Conservation (phyloP, 2,113 vertebrate genomes). For the Ptilorrhoa leucosticta region DNA sequence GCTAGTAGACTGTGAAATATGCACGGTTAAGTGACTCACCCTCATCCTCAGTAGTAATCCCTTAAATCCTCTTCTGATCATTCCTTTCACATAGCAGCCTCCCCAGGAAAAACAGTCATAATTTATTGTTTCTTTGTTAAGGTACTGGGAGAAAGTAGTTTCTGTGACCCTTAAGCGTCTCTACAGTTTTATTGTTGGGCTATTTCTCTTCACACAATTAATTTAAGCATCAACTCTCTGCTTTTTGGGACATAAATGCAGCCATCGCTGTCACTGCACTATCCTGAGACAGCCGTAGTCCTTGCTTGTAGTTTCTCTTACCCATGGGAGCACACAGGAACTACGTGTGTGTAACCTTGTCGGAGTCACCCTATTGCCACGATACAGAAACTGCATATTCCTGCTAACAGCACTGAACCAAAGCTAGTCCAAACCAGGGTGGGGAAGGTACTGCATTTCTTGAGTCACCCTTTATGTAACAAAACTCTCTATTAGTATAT, state of each 20-base stretch:
- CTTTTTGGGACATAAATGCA: neutral
- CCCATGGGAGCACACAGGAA: neutral
- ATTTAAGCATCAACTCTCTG: neutral
- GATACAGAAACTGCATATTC: neutral
- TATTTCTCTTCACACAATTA: neutral
- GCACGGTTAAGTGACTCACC: neutral
- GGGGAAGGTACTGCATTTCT: neutral
- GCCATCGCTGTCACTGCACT: accelerated
- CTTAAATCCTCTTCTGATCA: neutral
- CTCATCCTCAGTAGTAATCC: neutral
- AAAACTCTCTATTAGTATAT: neutral
- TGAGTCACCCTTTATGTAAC: neutral
- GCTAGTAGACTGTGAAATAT: neutral
- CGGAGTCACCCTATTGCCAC: neutral
- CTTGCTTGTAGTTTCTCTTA: neutral
- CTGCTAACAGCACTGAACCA: neutral
- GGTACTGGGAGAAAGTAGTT: neutral
- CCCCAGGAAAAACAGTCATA: neutral
- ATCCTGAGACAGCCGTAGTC: neutral
- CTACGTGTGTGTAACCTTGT: accelerated
- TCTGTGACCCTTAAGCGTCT: neutral
- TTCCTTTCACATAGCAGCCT: neutral
- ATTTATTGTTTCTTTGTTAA: neutral
- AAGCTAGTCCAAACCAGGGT: neutral
- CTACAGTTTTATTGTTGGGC: neutral